These are phyloP conservation scores for Acanthopagrus latus DNA, from an alignment of 2,797 vertebrate genomes.

Conservation along the genomic window DNA sequence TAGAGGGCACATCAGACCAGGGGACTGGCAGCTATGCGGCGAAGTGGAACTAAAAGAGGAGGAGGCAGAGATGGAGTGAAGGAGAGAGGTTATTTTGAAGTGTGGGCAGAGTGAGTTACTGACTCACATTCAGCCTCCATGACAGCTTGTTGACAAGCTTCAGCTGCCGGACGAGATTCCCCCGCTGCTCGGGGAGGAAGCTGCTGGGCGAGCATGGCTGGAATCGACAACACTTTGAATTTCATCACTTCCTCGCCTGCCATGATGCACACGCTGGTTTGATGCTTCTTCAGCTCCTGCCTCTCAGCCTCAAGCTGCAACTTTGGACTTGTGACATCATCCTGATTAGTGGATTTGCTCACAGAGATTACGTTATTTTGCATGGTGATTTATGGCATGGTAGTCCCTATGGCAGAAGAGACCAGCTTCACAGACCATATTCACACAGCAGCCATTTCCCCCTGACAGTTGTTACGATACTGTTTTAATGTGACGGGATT, in stretches of 20 bases:
- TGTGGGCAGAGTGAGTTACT: conserved; percentile 56
- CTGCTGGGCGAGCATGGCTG: conserved; percentile 48
- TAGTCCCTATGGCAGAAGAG: no score
- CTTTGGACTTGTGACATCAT: no score
- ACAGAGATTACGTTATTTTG: not conserved
- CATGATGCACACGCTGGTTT: conserved; percentile 1
- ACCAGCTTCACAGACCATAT: no score
- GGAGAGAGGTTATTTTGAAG: conserved; percentile 58
- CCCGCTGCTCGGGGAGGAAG: conserved; percentile 54
- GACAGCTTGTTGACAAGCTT: conserved; percentile 80
- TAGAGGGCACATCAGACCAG: conserved; percentile 66
- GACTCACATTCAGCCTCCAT: conserved; percentile 61
- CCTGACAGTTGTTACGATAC: no score
- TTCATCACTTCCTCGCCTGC: conserved; percentile 38
- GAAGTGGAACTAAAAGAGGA: conserved; percentile 65
- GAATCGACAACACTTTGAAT: conserved; percentile 44
- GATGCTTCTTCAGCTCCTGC: conserved; percentile 10
- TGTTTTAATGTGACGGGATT: no score
- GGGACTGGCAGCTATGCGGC: conserved; percentile 51
- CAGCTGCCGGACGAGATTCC: conserved; percentile 70
- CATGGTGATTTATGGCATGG: not conserved
- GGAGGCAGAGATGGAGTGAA: conserved; percentile 44
- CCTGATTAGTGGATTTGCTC: not conserved
- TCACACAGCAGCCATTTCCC: no score
- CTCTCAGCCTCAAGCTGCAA: not conserved